A percentile compares a stretch with the other conserved stretches of the same genome.
Evolutionary conservation across 2,888 invertebrate species (phyloP).

Genomic region (Malthinus flaveolus): DNA sequence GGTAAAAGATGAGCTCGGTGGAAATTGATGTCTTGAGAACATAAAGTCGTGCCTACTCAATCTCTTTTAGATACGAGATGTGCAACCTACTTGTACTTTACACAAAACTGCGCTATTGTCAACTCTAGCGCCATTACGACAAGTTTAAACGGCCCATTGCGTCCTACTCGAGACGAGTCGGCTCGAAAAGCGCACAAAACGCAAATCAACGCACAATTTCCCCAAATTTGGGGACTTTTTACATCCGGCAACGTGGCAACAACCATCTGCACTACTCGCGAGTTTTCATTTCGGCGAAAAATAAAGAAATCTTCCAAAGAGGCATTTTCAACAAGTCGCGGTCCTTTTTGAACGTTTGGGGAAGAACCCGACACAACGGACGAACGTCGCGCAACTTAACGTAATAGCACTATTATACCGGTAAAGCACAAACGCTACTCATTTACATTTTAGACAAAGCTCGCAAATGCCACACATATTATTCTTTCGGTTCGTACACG

Average conservation of each 20-base stretch:
- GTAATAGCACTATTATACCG: slow-evolving; percentile 22
- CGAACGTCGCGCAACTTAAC: not conserved
- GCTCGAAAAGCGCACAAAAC: too few species aligned
- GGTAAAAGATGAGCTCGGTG: slow-evolving; percentile 30
- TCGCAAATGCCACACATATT: slow-evolving; percentile 21
- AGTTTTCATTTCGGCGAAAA: too few species aligned
- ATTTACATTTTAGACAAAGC: slow-evolving; percentile 29
- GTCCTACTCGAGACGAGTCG: too few species aligned
- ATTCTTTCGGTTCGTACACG: slow-evolving; percentile 12
- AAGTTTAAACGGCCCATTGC: too few species aligned
- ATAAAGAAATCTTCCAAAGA: too few species aligned
- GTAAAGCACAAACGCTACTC: slow-evolving; percentile 26
- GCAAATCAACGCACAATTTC: too few species aligned
- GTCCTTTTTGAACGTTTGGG: too few species aligned
- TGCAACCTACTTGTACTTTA: slow-evolving; percentile 32
- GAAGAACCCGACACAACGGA: too few species aligned
- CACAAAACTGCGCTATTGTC: slow-evolving; percentile 27
- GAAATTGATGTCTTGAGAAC: slow-evolving; percentile 35
- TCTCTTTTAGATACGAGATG: slow-evolving; percentile 31
- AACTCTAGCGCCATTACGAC: slow-evolving; percentile 13
- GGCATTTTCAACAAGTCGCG: too few species aligned
- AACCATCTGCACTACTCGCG: too few species aligned
- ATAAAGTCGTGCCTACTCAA: slow-evolving; percentile 32
- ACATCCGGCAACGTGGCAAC: too few species aligned
- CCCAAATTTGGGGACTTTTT: too few species aligned